Percentiles rank a stretch among this genome's conserved stretches.
These are phyloP conservation scores for Ophion costatus DNA, from an alignment of 2,888 invertebrate genomes.

Conservation along the genomic window DNA sequence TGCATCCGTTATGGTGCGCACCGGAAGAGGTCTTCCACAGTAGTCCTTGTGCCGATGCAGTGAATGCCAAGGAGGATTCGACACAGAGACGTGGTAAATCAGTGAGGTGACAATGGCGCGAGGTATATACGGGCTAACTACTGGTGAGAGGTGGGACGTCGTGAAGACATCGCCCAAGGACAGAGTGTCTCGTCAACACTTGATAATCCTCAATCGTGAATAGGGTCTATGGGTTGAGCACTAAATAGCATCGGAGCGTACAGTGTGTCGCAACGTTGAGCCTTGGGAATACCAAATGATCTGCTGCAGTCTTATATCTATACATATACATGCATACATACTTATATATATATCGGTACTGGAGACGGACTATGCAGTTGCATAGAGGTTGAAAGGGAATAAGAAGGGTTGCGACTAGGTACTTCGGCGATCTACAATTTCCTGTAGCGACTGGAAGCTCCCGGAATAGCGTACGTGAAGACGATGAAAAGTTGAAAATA, in stretches of 20 bases:
- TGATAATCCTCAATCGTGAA: constrained; percentile 23
- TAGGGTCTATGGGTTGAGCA: constrained; percentile 2
- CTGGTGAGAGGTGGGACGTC: neutral
- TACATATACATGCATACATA: neutral
- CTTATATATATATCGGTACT: neutral
- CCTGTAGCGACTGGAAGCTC: neutral
- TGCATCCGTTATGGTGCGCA: neutral
- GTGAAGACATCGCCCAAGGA: constrained; percentile 17
- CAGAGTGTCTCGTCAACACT: constrained; percentile 33
- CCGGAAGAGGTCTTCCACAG: neutral
- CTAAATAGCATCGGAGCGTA: constrained; percentile 8
- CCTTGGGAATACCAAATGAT: constrained; percentile 18
- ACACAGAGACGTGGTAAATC: constrained; percentile 18
- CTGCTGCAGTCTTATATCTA: neutral
- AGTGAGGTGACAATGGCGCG: constrained; percentile 16
- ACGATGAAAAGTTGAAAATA: neutral
- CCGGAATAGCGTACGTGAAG: neutral
- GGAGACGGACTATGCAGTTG: neutral
- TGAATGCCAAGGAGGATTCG: constrained; percentile 14
- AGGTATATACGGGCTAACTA: constrained; percentile 13
- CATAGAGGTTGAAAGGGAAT: neutral
- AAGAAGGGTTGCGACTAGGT: neutral
- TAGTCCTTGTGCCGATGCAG: neutral
- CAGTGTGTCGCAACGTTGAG: constrained; percentile 1
- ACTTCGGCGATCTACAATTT: neutral